Evolutionary conservation across 2,888 invertebrate species (phyloP).

Genomic region (Cantharis lateralis): DNA sequence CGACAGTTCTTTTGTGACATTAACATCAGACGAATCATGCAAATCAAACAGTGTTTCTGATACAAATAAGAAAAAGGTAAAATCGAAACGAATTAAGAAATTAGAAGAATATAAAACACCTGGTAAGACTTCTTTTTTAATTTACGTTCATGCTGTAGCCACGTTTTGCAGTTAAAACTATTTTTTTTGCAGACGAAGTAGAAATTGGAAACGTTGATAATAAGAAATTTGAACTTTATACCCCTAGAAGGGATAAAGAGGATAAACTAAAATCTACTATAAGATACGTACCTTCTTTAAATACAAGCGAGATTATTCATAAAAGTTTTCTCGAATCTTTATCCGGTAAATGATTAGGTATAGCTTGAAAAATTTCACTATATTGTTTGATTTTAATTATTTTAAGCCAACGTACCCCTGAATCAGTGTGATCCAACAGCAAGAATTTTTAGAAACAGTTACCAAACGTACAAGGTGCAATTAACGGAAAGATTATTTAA

Average conservation of each 20-base stretch:
- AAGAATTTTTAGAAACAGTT: conserved; percentile 68
- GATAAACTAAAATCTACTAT: not conserved
- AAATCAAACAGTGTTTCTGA: not conserved
- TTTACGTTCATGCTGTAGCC: too few species aligned
- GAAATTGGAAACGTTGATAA: not conserved
- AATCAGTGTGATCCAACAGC: conserved; percentile 69
- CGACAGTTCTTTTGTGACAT: not conserved
- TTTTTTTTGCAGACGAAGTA: not conserved
- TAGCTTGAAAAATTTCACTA: not conserved
- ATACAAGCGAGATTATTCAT: not conserved
- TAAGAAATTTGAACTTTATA: not conserved
- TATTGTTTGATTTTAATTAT: not conserved
- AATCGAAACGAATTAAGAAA: not conserved
- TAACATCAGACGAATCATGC: not conserved
- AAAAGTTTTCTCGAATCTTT: conserved; percentile 61
- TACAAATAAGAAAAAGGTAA: not conserved
- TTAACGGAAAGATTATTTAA: conserved; percentile 68
- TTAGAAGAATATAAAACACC: not conserved
- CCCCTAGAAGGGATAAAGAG: not conserved
- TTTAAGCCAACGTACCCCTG: not conserved
- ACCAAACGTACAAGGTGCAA: conserved; percentile 68
- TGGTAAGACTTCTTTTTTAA: not conserved
- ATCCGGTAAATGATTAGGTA: conserved; percentile 56
- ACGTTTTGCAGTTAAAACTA: not conserved
- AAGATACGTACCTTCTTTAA: not conserved